Percentiles rank a stretch among this genome's conserved stretches.
phyloP scores from a whole-genome alignment of 2,888 invertebrate genomes.

The Gasteruption jaculator region DNA sequence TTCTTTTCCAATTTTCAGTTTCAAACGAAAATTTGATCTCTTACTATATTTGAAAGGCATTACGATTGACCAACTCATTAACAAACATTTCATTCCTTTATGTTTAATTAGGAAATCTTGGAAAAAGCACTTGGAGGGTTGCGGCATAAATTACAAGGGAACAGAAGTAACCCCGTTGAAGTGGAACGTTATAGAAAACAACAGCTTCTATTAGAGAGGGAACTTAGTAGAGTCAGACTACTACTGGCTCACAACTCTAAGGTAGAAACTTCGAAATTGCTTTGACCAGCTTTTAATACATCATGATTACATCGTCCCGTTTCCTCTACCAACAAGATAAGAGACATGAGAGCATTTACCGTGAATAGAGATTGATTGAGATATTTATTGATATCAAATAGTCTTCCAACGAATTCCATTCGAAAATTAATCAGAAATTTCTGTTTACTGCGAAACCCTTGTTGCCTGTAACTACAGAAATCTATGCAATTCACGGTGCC shows the following conservation, averaged over 20 bases:
- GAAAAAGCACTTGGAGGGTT: constrained; percentile 66
- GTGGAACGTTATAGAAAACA: constrained; percentile 67
- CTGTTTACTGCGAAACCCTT: too few species aligned
- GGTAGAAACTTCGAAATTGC: constrained; percentile 53
- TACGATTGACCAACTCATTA: constrained; percentile 8
- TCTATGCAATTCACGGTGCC: too few species aligned
- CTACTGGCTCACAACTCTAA: constrained; percentile 88
- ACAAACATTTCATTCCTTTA: background rate
- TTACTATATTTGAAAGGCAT: background rate
- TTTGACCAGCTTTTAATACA: too few species aligned
- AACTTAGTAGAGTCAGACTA: constrained; percentile 78
- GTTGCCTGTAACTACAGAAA: too few species aligned
- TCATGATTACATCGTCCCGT: too few species aligned
- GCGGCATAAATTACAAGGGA: constrained; percentile 64
- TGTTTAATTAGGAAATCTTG: constrained; percentile 56
- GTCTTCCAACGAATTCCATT: too few species aligned
- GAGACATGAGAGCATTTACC: too few species aligned
- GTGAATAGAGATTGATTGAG: too few species aligned
- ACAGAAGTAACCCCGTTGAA: constrained; percentile 58
- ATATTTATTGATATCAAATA: too few species aligned
- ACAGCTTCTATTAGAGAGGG: constrained; percentile 69
- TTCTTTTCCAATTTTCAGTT: constrained; percentile 6
- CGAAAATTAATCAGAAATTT: too few species aligned
- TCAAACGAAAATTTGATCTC: background rate
- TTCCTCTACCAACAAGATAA: too few species aligned